Base-by-base conservation (phyloP, 2,888 invertebrate species). In the Lepidonotus clava region DNA sequence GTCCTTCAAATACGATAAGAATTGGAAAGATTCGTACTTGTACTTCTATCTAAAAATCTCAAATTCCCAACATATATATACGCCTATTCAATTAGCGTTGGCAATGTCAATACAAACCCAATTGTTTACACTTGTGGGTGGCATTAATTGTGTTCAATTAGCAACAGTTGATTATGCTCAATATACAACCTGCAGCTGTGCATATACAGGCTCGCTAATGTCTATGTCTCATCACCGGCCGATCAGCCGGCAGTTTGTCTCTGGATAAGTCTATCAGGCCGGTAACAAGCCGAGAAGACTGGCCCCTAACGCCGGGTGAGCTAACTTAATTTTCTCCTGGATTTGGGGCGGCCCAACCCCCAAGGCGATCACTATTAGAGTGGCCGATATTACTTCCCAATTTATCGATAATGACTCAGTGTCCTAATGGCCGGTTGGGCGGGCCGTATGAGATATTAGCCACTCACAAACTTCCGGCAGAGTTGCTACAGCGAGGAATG, bases 331-430 rank as follows among this genome's bases (percentile, higher is more conserved):
- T 46, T 46, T 46, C 80, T 46, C 40, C 32, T 14, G 32, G 41
- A 46, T 46, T 80, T 24, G 41, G 80, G 46, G 46, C 46, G 41
- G 32, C 14, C 24, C 28, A 8, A 11, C 46, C 80, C 80, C 51
- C 41, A 80, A 51, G 80, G 80, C 46, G 51, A 80, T 46, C 80
- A n/a, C 80, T 80, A 46, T 80, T 80, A 80, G 51, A 80, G 80
- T 80, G 80, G 46, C 51, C 80, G 41, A 51, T 80, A 80, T 80
- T 80, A 80, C 80, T 80, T 80, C 80, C 80, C 41, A 80, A 80
- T 80, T 80, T 80, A 51, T 80, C 80, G 46, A 41, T 80, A 80
- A 80, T 80, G 80, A 80, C 51, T 51, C 80, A 46, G 80, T 41
- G 80, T 80, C 28, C 51, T 80, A 51, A 80, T 80, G 80, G 80